These are phyloP conservation scores for Acheta domesticus DNA, from an alignment of 2,888 invertebrate species.

Conservation along the genomic window DNA sequence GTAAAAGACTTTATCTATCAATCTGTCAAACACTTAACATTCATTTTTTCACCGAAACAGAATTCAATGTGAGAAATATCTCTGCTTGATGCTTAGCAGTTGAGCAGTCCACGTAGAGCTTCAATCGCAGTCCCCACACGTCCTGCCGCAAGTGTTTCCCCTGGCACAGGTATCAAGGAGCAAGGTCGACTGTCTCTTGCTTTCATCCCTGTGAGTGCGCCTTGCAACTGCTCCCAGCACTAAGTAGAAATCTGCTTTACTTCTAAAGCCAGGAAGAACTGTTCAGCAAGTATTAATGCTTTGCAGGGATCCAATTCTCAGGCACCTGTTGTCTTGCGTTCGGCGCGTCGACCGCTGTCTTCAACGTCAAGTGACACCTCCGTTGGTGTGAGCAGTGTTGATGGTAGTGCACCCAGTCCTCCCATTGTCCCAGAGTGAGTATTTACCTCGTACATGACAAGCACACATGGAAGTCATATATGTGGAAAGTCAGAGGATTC, in stretches of 20 bases:
- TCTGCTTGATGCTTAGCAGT: neutral
- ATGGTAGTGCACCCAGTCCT: neutral
- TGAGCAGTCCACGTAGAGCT: conserved; percentile 1
- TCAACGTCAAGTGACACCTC: neutral
- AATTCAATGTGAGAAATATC: no score
- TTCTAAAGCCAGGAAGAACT: neutral
- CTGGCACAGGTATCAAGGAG: neutral
- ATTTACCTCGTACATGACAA: no score
- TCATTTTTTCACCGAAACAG: no score
- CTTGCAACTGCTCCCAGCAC: neutral
- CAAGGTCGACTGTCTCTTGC: neutral
- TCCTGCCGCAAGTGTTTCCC: neutral
- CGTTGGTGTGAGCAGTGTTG: neutral
- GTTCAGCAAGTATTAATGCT: neutral
- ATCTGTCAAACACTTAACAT: no score
- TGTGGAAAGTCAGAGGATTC: no score
- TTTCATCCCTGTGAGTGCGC: neutral
- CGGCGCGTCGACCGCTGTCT: neutral
- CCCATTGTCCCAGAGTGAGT: conserved; percentile 1
- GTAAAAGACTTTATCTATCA: no score
- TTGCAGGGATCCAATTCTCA: neutral
- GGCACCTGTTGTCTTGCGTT: neutral
- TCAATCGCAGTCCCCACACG: neutral
- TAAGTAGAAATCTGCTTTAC: neutral
- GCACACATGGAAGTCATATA: no score